Conservation (phyloP, 2,797 vertebrate species). For the Luscinia luscinia region DNA sequence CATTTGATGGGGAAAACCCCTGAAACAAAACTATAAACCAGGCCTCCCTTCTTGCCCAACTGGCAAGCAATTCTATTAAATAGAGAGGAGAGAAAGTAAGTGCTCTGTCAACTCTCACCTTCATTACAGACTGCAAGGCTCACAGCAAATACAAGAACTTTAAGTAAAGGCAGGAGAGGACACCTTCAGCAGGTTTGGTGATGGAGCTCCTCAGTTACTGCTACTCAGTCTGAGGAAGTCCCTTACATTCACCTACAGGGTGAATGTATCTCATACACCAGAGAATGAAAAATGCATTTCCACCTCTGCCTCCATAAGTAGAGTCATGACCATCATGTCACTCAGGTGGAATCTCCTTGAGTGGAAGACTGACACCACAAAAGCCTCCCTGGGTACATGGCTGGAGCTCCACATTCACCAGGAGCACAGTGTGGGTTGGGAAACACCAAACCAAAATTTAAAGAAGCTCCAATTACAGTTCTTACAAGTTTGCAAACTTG, state of each 20-base stretch:
- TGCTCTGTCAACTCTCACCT: background rate
- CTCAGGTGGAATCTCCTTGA: background rate
- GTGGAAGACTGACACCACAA: background rate
- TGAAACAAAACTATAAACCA: background rate
- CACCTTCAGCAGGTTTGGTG: background rate
- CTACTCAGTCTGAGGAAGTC: background rate
- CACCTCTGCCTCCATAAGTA: background rate
- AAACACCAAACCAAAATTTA: background rate
- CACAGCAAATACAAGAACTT: background rate
- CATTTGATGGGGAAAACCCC: background rate
- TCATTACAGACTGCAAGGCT: background rate
- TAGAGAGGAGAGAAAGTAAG: background rate
- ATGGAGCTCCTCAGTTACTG: background rate
- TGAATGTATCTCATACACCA: background rate
- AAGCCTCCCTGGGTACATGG: background rate
- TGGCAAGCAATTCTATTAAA: background rate
- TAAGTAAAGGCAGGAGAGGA: background rate
- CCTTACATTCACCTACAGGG: background rate
- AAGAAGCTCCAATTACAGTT: background rate
- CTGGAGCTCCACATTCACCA: background rate
- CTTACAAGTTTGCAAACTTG: background rate
- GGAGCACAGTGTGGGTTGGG: background rate
- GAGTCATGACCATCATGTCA: background rate
- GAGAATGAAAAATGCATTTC: background rate
- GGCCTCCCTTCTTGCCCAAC: background rate